Percentiles rank a stretch among this genome's conserved stretches.
These are phyloP conservation scores for Dendrophyllia cribrosa DNA, from an alignment of 64 coral and sea anemone species.

Conservation along the genomic window DNA sequence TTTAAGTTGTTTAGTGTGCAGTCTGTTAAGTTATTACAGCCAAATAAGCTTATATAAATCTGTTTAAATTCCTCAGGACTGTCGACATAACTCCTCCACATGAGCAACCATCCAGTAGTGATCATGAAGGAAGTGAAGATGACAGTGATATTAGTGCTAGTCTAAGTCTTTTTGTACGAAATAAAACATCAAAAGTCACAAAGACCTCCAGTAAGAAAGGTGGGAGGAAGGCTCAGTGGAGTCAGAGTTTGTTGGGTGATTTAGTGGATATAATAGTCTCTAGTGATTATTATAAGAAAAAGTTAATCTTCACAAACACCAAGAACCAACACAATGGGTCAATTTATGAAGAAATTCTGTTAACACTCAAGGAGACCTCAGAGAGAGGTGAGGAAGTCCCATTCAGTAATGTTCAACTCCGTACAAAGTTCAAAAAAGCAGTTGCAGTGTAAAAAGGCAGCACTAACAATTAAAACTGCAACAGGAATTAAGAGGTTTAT, in stretches of 20 bases:
- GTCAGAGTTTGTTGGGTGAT: not conserved
- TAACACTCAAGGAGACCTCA: slow-evolving; percentile 26
- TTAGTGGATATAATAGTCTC: slow-evolving; percentile 14
- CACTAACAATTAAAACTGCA: slow-evolving; percentile 70
- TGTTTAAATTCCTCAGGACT: no score
- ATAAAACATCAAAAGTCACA: not conserved
- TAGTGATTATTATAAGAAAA: slow-evolving; percentile 53
- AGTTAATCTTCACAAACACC: slow-evolving; percentile 59
- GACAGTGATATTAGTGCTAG: not conserved
- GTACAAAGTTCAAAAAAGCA: slow-evolving; percentile 68
- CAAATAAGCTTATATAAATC: no score
- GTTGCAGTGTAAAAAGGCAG: slow-evolving; percentile 60
- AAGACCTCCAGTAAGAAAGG: not conserved
- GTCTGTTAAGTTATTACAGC: no score
- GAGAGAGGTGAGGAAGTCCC: slow-evolving; percentile 39
- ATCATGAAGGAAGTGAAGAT: not conserved
- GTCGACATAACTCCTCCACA: no score
- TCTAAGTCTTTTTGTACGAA: not conserved
- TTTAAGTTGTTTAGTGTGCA: no score
- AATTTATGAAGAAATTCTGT: slow-evolving; percentile 17
- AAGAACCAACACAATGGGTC: slow-evolving; percentile 56
- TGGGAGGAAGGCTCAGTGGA: slow-evolving; percentile 12
- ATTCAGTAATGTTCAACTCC: slow-evolving; percentile 50
- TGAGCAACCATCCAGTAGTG: no score
- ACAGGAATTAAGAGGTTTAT: slow-evolving; percentile 65